A percentile compares a stretch with the other conserved stretches of the same genome.
phyloP scores from a whole-genome alignment of 2,888 invertebrate genomes.

The Drosophila seclusa region DNA sequence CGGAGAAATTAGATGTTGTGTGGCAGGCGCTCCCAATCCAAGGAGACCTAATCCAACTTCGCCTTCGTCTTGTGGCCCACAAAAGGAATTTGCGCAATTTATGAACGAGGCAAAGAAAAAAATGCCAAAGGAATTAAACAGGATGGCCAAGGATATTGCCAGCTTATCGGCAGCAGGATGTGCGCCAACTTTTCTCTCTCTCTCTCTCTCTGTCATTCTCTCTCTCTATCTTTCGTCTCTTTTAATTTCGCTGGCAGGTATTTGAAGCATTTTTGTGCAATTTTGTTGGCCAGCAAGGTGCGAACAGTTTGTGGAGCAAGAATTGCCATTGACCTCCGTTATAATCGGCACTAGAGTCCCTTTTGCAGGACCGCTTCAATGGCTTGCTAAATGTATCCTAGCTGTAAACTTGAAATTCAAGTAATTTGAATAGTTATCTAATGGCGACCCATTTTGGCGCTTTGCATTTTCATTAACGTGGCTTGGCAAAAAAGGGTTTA shows the following conservation, averaged over 20 bases:
- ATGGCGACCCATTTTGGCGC: constrained; percentile 7
- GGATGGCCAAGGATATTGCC: constrained; percentile 60
- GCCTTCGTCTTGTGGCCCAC: constrained; percentile 57
- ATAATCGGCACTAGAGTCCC: constrained; percentile 10
- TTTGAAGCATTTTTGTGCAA: constrained; percentile 69
- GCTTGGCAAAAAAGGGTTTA: not conserved
- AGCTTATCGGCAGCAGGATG: constrained; percentile 50
- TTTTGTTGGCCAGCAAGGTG: constrained; percentile 65
- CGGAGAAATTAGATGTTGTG: constrained; percentile 72
- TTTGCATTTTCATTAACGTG: constrained; percentile 1
- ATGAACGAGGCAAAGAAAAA: constrained; percentile 56
- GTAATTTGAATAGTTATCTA: constrained; percentile 20
- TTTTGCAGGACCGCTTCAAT: constrained; percentile 9
- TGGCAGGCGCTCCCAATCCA: constrained; percentile 28
- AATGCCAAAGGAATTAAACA: constrained; percentile 77
- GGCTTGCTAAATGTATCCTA: constrained; percentile 18
- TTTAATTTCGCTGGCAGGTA: constrained; percentile 43
- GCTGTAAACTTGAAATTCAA: constrained; percentile 8
- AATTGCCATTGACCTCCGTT: constrained; percentile 44
- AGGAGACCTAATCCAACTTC: not conserved
- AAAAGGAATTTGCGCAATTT: constrained; percentile 78
- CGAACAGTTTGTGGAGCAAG: constrained; percentile 46
- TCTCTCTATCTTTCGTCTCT: not conserved
- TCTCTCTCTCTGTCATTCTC: not conserved
- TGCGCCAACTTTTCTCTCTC: constrained; percentile 9